Evolutionary conservation across 1,140 invertebrate genomes (phyloP).

Genomic region (Camponotus pennsylvanicus): DNA sequence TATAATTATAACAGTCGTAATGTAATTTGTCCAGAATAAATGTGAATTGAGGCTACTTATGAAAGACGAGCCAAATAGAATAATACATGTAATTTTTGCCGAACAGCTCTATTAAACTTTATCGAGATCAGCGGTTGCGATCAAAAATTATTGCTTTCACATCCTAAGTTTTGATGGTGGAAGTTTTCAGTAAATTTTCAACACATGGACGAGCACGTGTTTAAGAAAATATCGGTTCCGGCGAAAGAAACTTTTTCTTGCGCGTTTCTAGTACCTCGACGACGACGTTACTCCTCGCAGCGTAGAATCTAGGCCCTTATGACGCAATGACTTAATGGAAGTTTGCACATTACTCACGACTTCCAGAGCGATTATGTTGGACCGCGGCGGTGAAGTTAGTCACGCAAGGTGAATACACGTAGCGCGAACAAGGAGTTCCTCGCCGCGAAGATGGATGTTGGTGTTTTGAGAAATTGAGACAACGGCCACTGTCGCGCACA

Average conservation of each 20-base stretch:
- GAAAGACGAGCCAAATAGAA: background rate
- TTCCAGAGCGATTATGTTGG: conserved; percentile 71
- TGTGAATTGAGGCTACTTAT: background rate
- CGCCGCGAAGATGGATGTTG: conserved; percentile 70
- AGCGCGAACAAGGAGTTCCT: conserved; percentile 56
- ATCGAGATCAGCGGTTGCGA: background rate
- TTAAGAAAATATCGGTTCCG: conserved; percentile 38
- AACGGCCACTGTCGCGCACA: conserved; percentile 69
- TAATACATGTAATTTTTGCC: background rate
- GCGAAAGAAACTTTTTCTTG: conserved; percentile 50
- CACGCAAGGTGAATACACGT: conserved; percentile 73
- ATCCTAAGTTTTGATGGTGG: conserved; percentile 19
- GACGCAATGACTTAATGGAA: conserved; percentile 77
- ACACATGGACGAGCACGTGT: background rate
- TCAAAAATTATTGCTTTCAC: conserved; percentile 20
- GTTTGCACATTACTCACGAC: conserved; percentile 74
- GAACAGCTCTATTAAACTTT: conserved; percentile 24
- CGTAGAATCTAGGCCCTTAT: conserved; percentile 51
- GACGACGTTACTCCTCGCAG: conserved; percentile 37
- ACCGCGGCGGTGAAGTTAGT: conserved; percentile 71
- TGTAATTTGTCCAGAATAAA: conserved; percentile 30
- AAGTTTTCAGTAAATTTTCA: conserved; percentile 25
- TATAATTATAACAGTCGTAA: background rate
- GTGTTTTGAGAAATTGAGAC: conserved; percentile 75
- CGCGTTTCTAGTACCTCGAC: conserved; percentile 20